Base-by-base conservation (phyloP, 2,113 vertebrate species). In the Gallinago media region DNA sequence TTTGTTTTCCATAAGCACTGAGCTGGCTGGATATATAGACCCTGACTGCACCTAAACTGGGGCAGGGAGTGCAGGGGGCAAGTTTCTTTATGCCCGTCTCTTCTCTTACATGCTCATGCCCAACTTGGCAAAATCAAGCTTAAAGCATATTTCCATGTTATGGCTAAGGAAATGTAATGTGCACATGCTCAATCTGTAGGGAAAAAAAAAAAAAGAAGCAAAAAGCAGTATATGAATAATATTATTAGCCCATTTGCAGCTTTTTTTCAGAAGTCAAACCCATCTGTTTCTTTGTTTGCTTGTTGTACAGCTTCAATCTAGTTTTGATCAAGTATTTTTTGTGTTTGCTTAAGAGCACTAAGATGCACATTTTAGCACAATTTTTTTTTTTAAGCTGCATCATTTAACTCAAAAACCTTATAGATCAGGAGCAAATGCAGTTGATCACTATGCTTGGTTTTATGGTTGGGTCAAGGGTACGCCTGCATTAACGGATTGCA, bases 11-110 rank as follows among this genome's bases (percentile, higher is more conserved):
- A 15, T 31, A 26, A 55, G 27, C 13, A 17, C 42, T 6, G 23
- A n/a, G 20, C 40, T 61, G 26, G 13, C 50, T 61, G 56, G 16
- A 14, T 38, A 31, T 15, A 20, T 9, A 34, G n/a, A 26, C 5
- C 55, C 4, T 4, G 25, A 15, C 19, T 15, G 7, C 2, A 0
- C 10, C 44, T n/a, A 19, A n/a, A 11, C 3, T 1, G 2, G 12
- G 7, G 4, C 29, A 82, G 29, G 6, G 34, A 49, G 16, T 6
- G 19, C 40, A 31, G 29, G 23, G 13, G 4, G 3, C 38, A 65
- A 27, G 34, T 34, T 38, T 34, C 38, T 82, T 52, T 27, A 47
- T 38, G 26, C 4, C 12, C 21, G 54, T 56, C 38, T 27, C 21
- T 31, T 40, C 21, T 44, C 32, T 44, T 27, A 38, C 1, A 1